Evolutionary conservation across 2,888 invertebrate genomes (phyloP), one percentile per base, ranked within the genome.

Genomic region (Sclerodermus sp.): DNA sequence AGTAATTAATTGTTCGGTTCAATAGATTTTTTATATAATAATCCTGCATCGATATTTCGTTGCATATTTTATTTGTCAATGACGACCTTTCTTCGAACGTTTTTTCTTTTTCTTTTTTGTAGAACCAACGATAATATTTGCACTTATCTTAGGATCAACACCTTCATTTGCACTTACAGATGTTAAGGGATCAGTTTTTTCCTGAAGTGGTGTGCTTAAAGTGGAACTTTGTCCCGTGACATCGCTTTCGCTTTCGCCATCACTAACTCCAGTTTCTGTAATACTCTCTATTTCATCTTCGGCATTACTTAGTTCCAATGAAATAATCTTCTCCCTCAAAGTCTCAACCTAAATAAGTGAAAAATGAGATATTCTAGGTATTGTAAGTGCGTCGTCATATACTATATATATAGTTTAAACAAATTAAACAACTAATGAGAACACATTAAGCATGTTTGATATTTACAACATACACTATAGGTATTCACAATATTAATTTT

Each of bases 311-410:
- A 93, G 80, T 80, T 93, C 93, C 79, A 93, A 80, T 50, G 93
- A 92, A 80, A 93, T 91, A 67, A 93, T 93, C 82, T 92, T 93
- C 81, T 93, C 92, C 80, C 90, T 89, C 58, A 92, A 88, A 55
- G 93, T 93, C 84, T 93, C 93, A 78, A 93, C 92, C 93, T 90
- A 78, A 46, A 23, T 3, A 23, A 23, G 8, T 8, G 23, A 23
- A 8, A 5, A 23, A 8, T 23, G 3, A 8, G 3, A 5, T 3
- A 23, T 5, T 23, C 8, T 23, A n/a, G n/a, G n/a, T n/a, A n/a
- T n/a, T n/a, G n/a, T n/a, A n/a, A n/a, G n/a, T n/a, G n/a, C n/a
- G n/a, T n/a, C n/a, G n/a, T n/a, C n/a, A n/a, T n/a, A n/a, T n/a
- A n/a, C n/a, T n/a, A n/a, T n/a, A n/a, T n/a, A n/a, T n/a, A n/a